Conservation (phyloP, 2,888 invertebrate genomes). For the Aphodius sticticus region DNA sequence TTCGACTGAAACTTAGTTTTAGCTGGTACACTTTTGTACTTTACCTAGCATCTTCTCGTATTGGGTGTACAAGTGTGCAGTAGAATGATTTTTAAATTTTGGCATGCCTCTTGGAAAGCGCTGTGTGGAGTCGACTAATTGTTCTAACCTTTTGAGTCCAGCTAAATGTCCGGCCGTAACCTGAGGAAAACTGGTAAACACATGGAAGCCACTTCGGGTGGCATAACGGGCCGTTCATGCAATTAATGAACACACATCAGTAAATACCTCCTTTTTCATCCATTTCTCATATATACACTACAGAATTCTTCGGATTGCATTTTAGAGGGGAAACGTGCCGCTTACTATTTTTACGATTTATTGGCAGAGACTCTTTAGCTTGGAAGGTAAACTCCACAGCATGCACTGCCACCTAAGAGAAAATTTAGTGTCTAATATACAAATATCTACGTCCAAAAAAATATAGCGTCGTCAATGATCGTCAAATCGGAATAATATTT, state of each 20-base stretch:
- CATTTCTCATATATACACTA: neutral
- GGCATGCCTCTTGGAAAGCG: neutral
- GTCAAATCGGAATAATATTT: neutral
- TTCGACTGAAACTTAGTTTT: neutral
- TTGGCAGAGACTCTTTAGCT: neutral
- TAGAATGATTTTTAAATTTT: neutral
- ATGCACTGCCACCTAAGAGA: neutral
- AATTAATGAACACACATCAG: neutral
- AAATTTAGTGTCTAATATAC: neutral
- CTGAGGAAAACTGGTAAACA: neutral
- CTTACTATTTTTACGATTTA: neutral
- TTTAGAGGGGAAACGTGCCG: neutral
- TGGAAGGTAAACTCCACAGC: neutral
- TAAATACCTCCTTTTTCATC: neutral
- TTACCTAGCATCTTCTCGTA: neutral
- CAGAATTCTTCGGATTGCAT: neutral
- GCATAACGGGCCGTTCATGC: neutral
- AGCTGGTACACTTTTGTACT: neutral
- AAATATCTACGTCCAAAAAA: neutral
- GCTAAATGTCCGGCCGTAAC: neutral
- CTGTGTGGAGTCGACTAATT: neutral
- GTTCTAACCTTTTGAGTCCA: too few species aligned
- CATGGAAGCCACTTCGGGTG: neutral
- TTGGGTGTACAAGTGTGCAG: too few species aligned
- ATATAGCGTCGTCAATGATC: neutral